Base-by-base conservation (phyloP, 2,888 invertebrate species). In the Digitonthophagus gazella region DNA sequence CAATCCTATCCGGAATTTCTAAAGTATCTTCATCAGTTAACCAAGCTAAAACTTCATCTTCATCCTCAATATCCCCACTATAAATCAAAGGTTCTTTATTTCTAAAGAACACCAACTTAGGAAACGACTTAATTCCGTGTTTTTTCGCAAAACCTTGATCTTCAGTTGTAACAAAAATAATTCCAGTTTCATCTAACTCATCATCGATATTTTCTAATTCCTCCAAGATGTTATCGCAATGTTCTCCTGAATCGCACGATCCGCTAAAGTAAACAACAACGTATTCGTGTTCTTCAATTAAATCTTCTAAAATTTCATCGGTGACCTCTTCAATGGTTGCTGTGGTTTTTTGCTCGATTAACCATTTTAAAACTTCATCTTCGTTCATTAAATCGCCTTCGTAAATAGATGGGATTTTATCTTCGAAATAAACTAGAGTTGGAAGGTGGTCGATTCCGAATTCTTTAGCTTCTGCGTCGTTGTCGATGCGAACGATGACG, bases 301-400 rank as follows among this genome's bases (percentile, higher is more conserved):
- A 86, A 77, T 92, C 92, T 71, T 88, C 86, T 19, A 96, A 83
- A 76, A 96, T 95, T 84, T 96, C 95, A 81, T 96, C 96, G 2
- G 95, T 95, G 56, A 96, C 95, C 84, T 96, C 96, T 84, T 96
- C 96, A 76, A 96, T 96, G 3, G 96, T 96, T 5, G 95, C 95
- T 0, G 92, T 91, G 78, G 91, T 91, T 82, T 96, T 95, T 79
- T 96, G 95, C 75, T 94, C 89, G 72, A 95, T 87, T 0, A 93
- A 83, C 96, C 96, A 96, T 75, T 92, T 89, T n/a, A 96, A 83
- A 3, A 96, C 95, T 84, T 95, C 93, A 69, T 96, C 93, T 83
- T 96, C 96, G 78, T 95, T 95, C 86, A 94, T 91, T 0, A 96
- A 86, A 82, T 96, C 95, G 18, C 95, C 96, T 84, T 96, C 95